Conservation (phyloP, 2,113 vertebrate genomes). For the Alethe diademata region DNA sequence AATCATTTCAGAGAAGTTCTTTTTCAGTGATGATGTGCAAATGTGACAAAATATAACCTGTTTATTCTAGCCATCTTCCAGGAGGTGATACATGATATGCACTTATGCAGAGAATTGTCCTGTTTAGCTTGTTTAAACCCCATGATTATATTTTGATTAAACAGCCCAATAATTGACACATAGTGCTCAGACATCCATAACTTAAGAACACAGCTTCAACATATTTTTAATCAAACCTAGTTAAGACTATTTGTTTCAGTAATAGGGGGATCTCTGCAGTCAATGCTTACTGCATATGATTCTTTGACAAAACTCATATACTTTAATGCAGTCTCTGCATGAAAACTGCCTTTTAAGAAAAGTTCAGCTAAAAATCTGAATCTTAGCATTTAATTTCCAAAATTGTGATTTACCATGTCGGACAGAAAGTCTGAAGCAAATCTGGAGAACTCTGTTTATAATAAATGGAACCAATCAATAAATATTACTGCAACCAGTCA, state of each 20-base stretch:
- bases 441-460: not conserved
- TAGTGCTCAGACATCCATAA: not conserved
- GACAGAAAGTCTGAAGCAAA: not conserved
- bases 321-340: not conserved
- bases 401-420: not conserved
- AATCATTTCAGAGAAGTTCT: not conserved
- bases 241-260: not conserved
- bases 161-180: not conserved
- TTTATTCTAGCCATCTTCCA: not conserved
- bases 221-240: not conserved
- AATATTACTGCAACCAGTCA: slow-evolving; percentile 10
- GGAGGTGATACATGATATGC: not conserved
- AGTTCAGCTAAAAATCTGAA: not conserved
- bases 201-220: not conserved
- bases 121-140: not conserved
- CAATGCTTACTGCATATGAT: not conserved
- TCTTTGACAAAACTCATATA: not conserved
- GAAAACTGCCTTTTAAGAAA: not conserved
- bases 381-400: not conserved
- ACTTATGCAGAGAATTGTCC: not conserved
- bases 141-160: not conserved
- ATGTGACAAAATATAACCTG: not conserved
- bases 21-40: not conserved
- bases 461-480: not conserved
- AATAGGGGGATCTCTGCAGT: not conserved